Evolutionary conservation across 2,888 invertebrate genomes (phyloP).

Genomic region (Sesia apiformis): DNA sequence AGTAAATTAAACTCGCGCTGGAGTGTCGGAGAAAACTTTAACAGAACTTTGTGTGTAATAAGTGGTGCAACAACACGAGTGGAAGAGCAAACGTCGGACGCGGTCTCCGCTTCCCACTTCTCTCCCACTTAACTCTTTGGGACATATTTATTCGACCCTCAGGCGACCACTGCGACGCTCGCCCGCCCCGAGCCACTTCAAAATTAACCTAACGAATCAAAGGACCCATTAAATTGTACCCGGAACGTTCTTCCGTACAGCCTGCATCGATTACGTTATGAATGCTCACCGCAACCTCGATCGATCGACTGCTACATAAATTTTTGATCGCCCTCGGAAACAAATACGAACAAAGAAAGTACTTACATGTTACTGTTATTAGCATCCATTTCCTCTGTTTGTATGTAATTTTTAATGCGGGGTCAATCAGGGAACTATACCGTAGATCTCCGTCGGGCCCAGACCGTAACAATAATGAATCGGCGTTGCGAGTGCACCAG

Average conservation of each 20-base stretch:
- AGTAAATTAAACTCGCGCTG: constrained; percentile 74
- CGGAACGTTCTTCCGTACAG: constrained; percentile 42
- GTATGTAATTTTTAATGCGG: constrained; percentile 74
- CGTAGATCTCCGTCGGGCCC: constrained; percentile 67
- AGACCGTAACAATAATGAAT: constrained; percentile 71
- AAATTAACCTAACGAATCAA: constrained; percentile 71
- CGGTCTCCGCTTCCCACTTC: constrained; percentile 69
- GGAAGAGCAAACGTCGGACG: constrained; percentile 74
- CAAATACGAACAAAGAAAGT: constrained; percentile 60
- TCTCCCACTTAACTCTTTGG: constrained; percentile 73
- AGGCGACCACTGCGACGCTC: constrained; percentile 58
- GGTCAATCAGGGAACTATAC: constrained; percentile 72
- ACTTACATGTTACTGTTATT: constrained; percentile 33
- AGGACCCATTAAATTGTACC: constrained; percentile 52
- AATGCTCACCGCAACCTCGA: constrained; percentile 44
- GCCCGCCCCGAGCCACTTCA: constrained; percentile 40
- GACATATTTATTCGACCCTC: constrained; percentile 76
- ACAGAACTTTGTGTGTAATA: constrained; percentile 75
- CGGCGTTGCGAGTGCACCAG: constrained; percentile 60
- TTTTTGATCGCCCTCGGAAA: constrained; percentile 57
- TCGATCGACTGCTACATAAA: constrained; percentile 51
- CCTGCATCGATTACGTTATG: constrained; percentile 39
- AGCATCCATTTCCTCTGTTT: constrained; percentile 52
- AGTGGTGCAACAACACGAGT: constrained; percentile 75
- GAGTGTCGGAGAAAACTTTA: constrained; percentile 72